Evolutionary conservation across 2,888 invertebrate genomes (phyloP), one percentile per base, ranked within the genome.

Genomic region (Oligia latruncula): DNA sequence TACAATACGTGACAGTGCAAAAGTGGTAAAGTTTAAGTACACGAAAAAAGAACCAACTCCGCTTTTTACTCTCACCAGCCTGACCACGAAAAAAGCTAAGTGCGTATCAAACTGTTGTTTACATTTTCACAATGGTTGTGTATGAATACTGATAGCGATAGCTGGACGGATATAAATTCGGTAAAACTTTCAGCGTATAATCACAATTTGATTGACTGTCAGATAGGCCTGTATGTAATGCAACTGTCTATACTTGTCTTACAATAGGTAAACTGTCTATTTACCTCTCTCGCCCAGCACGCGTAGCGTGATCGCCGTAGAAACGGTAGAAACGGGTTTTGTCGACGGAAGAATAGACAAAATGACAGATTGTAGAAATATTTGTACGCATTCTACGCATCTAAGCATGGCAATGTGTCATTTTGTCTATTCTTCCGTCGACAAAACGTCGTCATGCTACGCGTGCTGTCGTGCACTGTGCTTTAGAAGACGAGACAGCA

Each of bases 1-100:
- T 84, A 78, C 52, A 78, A 84, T 66, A 83, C 52, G 66, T 23
- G 66, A 78, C 52, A 43, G 79, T 67, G 79, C 84, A 35, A 52
- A 52, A 67, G 66, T 60, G 20, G 6, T 20, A 29, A 35, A 79
- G 23, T 77, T 64, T 40, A 55, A 52, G 20, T 35, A 67, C 35
- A 68, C 40, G 72, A 79, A 58, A 52, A 64, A 67, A 46, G 62
- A 46, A n/a, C 52, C 77, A 76, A 83, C 17, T 43, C 83, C 60
- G 15, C 15, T 23, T 20, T 82, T 60, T 40, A 66, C 40, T 80
- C 49, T 66, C 23, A 82, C 20, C n/a, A 52, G 20, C 15, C 11
- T 66, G 58, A 2, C 43, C 75, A 82, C 67, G 46, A 76, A 62
- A 75, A 67, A 83, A 83, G 29, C 83, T 67, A 55, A 80, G 60